Evolutionary conservation across 1,140 invertebrate species (phyloP), one percentile per base, ranked within the genome.

Genomic region (Tenebrio molitor): DNA sequence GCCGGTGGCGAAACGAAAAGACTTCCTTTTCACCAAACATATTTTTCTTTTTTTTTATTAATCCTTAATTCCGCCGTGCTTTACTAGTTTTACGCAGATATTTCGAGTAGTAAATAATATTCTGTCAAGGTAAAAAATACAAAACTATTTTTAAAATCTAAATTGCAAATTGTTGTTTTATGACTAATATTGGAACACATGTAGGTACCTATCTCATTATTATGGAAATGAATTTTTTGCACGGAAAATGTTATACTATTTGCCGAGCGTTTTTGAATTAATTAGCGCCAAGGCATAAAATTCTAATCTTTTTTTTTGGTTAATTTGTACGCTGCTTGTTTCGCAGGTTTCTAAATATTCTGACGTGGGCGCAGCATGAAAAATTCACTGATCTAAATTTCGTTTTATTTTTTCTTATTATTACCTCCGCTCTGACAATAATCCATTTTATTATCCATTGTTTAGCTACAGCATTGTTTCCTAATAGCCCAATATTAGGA

Each of bases 171-270:
- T n/a, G 21, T 58, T 2, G n/a, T 39, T 39, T 39, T 39, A 39
- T 58, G 50, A 58, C 50, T 58, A 58, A 58, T 58, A 29, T 58
- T 58, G 23, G 50, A 58, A 58, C 50, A 58, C 14, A 58, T 58
- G 50, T 58, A 58, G 50, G 21, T 58, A 58, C 29, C 50, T 58
- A 58, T 58, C 50, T 58, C 50, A 25, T 58, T 58, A 58, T 58
- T 58, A 58, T 58, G 50, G 10, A 58, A 58, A 58, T 58, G 50
- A 58, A 58, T 58, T 58, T 58, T 39, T 58, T 34, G 50, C 50
- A 29, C n/a, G 23, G 29, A 58, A 58, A 58, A 29, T 58, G 23
- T 25, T 23, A n/a, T n/a, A 29, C 50, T n/a, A 58, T 58, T 58
- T 58, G 29, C 23, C 50, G 15, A 25, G 0, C n/a, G 25, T 58